Evolutionary conservation across 2,113 vertebrate genomes (phyloP), one percentile per base, ranked within the genome.

Genomic region (Tetraodon nigroviridis): DNA sequence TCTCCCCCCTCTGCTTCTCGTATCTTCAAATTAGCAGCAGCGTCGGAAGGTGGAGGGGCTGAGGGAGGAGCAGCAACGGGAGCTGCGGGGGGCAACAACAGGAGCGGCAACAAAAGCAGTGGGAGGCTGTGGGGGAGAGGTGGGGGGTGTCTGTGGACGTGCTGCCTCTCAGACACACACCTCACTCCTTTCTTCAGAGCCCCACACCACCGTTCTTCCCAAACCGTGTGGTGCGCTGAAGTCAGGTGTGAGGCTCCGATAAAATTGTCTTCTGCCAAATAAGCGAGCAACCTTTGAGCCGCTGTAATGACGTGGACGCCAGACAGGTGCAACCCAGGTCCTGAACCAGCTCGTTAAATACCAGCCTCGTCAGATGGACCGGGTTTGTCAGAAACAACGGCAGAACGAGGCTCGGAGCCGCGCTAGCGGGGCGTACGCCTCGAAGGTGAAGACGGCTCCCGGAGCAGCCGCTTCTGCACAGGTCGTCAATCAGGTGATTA

Each of bases 121-220:
- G 64, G 75, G 70, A 61, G 84, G 61, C 53, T n/a, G n/a, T n/a
- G 15, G 27, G 37, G 47, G 47, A 45, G 44, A 32, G 55, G 27
- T 37, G 18, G 17, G 55, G 32, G 19, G 48, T 21, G 69, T 55
- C 58, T 47, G 13, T 67, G 73, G 76, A 64, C 55, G 49, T 19
- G 41, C 15, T 57, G 67, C 64, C 58, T 76, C 71, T 66, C 58
- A 81, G 71, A 78, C 57, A 66, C 65, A 71, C 78, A 73, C 64
- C 71, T 76, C 69, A 20, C 58, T 58, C 46, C 55, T 67, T 67
- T 72, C 54, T 64, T 55, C 60, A 37, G 29, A 47, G 58, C 52
- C 68, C 65, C 63, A 74, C 20, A 4, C 32, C 2, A 22, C 20
- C 53, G 40, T 65, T 66, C 61, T 71, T 61, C 60, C 66, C 58